Evolutionary conservation across 2,888 invertebrate genomes (phyloP).

Genomic region (Abrostola tripartita): DNA sequence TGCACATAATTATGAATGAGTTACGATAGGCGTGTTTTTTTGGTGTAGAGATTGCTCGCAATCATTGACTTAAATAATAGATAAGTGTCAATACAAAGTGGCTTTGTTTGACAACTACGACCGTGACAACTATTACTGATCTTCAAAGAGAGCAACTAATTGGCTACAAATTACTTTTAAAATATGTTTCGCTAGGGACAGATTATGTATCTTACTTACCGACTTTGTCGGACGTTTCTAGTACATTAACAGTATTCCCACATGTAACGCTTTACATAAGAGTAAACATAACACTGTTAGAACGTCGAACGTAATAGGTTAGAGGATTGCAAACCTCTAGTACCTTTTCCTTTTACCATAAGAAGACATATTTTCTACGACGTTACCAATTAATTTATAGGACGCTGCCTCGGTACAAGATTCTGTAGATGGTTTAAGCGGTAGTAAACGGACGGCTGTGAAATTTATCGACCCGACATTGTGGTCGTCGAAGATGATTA

Average conservation of each 20-base stretch:
- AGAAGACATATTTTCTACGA: slow-evolving; percentile 29
- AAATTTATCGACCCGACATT: slow-evolving; percentile 7
- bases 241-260: slow-evolving; percentile 56
- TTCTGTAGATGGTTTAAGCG: slow-evolving; percentile 12
- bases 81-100: no score
- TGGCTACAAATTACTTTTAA: background rate
- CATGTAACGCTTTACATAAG: slow-evolving; percentile 63
- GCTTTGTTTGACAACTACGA: no score
- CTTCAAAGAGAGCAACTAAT: background rate
- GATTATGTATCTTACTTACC: background rate
- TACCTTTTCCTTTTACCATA: slow-evolving; percentile 35
- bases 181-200: slow-evolving; percentile 9
- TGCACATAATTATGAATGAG: slow-evolving; percentile 68
- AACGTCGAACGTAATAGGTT: slow-evolving; percentile 25
- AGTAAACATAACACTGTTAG: slow-evolving; percentile 53
- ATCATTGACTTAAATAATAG: background rate
- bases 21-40: slow-evolving; percentile 54
- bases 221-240: slow-evolving; percentile 38
- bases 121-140: no score
- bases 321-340: slow-evolving; percentile 31
- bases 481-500: slow-evolving; percentile 14
- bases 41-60: slow-evolving; percentile 28
- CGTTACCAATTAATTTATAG: slow-evolving; percentile 28
- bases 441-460: slow-evolving; percentile 9
- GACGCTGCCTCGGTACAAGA: slow-evolving; percentile 7